Evolutionary conservation across 2,888 invertebrate species (phyloP), one percentile per base, ranked within the genome.

Genomic region (Salticus scenicus): DNA sequence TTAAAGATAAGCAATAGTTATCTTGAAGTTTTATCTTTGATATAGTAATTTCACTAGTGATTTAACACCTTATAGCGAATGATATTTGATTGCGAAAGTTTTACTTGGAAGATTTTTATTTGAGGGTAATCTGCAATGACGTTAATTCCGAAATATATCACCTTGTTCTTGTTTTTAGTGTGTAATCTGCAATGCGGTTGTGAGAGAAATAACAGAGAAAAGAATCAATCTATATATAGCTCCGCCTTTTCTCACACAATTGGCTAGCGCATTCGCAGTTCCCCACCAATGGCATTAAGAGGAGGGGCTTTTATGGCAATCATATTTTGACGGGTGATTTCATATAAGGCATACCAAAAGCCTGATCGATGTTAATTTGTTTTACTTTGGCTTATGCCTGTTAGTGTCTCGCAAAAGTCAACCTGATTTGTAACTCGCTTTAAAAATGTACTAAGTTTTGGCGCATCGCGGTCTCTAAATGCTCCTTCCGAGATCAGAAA

Each of bases 81-180:
- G 57, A 24, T 57, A 24, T 12, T 24, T 57, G 57, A 57, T 20
- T 24, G 57, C 57, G 24, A 57, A 57, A 57, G 24, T 57, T 57
- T 12, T 4, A 1, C 7, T 1, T 4, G 4, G 17, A 17, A 24
- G 4, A 57, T 57, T 57, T 57, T 57, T 57, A 24, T 57, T 57
- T 57, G 57, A 57, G 57, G 20, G 24, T 57, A 24, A 57, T 57
- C 57, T 57, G 57, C 57, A 57, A 57, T 57, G 57, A 57, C 57
- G 57, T 24, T 57, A 57, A 57, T 57, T 57, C 57, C 24, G 24
- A 24, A 24, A 57, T 57, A 57, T 57, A 57, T 57, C 24, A 24
- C 24, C 24, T 20, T 24, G 20, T 12, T 24, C 24, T 57, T 24
- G 57, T 24, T n/a, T 57, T 12, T 47, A 17, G 47, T 12, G 47